Base-by-base conservation (phyloP, 2,113 vertebrate species). In the Sardina pilchardus region DNA sequence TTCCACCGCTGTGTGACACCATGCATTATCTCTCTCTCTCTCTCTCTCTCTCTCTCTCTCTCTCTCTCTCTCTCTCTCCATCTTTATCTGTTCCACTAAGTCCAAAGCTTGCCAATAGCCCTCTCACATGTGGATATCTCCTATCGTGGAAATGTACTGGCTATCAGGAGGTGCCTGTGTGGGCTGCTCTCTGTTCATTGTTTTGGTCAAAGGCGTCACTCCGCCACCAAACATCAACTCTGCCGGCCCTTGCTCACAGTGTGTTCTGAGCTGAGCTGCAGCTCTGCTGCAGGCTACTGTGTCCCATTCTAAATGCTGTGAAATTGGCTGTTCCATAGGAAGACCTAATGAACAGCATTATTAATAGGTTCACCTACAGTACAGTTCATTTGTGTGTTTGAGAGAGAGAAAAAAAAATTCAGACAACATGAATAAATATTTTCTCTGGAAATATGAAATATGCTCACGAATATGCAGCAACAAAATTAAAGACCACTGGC, bases 121-220 rank as follows among this genome's bases (percentile, higher is more conserved):
- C 26, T 39, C 30, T 45, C 80, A 8, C 44, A 44, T 89, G 88
- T 89, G 90, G 86, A 92, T 93, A 90, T 92, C 91, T 90, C 92
- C 89, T 88, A 92, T 90, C 82, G 91, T 95, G 95, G 95, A 95
- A 94, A 95, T 94, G 87, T 94, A 95, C 94, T 93, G 93, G 92
- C 93, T 91, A 91, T 80, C 84, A 86, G 67, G 84, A 84, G 42
- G 83, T 42, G 85, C 84, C 34, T 39, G 50, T 78, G 88, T 88
- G 63, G 86, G 90, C 91, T 88, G 36, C 36, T 91, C 93, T 93
- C 94, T 95, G 93, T 94, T 93, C 93, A 94, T 95, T 95, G 93
- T 95, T 90, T 17, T 78, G 71, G 71, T 34, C 71, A 17, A 4
- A 17, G 34, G 30, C 16, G 30, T 78, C 71, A 78, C 71, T 16